Evolutionary conservation across 92 coral and sea anemone genomes (phyloP), one percentile per base, ranked within the genome.

Genomic region (Ricordea florida): DNA sequence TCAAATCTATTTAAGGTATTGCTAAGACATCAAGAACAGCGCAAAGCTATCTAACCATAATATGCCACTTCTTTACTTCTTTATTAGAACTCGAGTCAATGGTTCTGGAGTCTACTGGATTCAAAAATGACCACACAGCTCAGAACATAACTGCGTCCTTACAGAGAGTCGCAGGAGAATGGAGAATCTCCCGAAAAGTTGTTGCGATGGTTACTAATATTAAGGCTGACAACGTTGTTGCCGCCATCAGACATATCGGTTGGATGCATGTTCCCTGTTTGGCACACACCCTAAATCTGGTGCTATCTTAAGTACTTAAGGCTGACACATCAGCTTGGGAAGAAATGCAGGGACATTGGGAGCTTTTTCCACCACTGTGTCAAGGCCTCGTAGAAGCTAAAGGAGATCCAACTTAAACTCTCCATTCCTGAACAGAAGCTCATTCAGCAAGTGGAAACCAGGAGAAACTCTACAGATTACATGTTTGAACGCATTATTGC

Each of bases 241-340:
- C 74, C 10, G 82, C 82, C 20, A 53, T 40, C 4, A 24, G 62
- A 22, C 23, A 31, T 16, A 22, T 47, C n/a, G 82, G 82, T 35
- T 76, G 82, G 74, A 63, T 10, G 48, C 74, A 76, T 42, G 47
- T 63, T 1, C 74, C 83, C n/a, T 76, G 74, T 43, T 76, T 76
- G 21, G 51, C 82, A 15, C 71, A 62, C 48, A 61, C 56, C 13
- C 65, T 76, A 62, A 49, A 62, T 37, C 64, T 48, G 8, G 60
- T 37, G 41, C 73, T 76, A 28, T 41, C 57, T 13, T 72, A 25
- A 17, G 83, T 59, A 49, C 15, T 60, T 29, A 43, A 23, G 23
- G 49, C 62, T 28, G 69, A 63, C 24, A 33, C 67, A 49, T 27
- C 53, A 74, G 68, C 72, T 74, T 14, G 52, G 36, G 41, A 47